Base-by-base conservation (phyloP, 2,113 vertebrate species). In the Chrysemys picta region DNA sequence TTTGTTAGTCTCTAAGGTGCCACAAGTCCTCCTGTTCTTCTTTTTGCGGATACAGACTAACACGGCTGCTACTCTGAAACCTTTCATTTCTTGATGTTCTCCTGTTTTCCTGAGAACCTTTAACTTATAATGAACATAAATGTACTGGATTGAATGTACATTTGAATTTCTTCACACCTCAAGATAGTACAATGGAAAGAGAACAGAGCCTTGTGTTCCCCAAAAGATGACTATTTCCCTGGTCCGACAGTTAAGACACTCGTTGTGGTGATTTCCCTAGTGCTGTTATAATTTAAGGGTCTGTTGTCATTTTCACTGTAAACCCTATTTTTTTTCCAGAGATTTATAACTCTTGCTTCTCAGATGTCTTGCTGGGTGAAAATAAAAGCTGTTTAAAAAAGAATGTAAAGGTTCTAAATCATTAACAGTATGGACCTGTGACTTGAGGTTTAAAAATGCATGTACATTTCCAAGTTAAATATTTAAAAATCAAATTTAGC, bases 51-150 rank as follows among this genome's bases (percentile, higher is more conserved):
- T n/a, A n/a, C n/a, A n/a, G n/a, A n/a, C n/a, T n/a, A n/a, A n/a
- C n/a, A n/a, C n/a, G n/a, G n/a, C n/a, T n/a, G n/a, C n/a, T n/a
- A n/a, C n/a, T n/a, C n/a, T n/a, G n/a, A n/a, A n/a, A n/a, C n/a
- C n/a, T n/a, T n/a, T 93, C n/a, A 78, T 95, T 90, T 88, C 35
- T 82, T 88, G 50, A 69, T 75, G 22, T 80, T 85, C 45, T 88
- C 38, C 79, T 92, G 0, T 78, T 57, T 91, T 86, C 62, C 62
- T 87, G 89, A 93, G 50, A 87, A 72, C 52, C 47, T 87, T 27
- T 87, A 86, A 93, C 87, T 93, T n/a, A 82, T 91, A 76, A 91
- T 95, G n/a, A 93, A 59, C 11, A 38, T 79, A 45, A 93, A 85
- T 27, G 47, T 96, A 80, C 49, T 1, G 82, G 89, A 2, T 86